Evolutionary conservation across 2,888 invertebrate species (phyloP), one percentile per base, ranked within the genome.

Genomic region (Hirtodrosophila trivittata): DNA sequence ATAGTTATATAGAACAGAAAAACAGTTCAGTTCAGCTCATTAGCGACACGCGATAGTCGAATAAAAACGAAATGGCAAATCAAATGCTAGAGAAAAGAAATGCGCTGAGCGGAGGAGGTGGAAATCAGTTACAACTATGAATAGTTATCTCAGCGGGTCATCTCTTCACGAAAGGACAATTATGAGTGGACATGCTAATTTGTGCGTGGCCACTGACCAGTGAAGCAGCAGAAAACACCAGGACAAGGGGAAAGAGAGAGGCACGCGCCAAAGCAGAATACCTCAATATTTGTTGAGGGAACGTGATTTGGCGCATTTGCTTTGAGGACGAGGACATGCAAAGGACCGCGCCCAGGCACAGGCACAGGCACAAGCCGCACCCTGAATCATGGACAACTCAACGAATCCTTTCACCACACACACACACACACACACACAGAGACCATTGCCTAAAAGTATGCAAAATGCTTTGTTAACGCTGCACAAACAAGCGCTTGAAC

Each of bases 111-210:
- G 43, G 47, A 52, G 37, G 43, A 52, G 49, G 43, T 46, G 42
- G 39, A 88, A 88, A 89, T 89, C 89, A 81, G 88, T 86, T 75
- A 83, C 74, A 87, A 85, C 86, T 88, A 80, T 75, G 74, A 66
- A 66, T 66, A 66, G 75, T 89, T 88, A 88, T 83, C 88, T 78
- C 87, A 75, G 73, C 83, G 78, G 89, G 89, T 89, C 88, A 87
- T 89, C 86, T 86, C 74, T 70, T 69, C 86, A 86, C 86, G 82
- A 77, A 89, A 77, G 69, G 77, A 85, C 86, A 88, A 88, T 89
- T 88, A 85, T 86, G 77, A 71, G 64, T 67, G 82, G 86, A 89
- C 88, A 87, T 88, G 89, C 88, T 89, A 89, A 89, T 89, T 88
- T 87, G 77, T 85, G 82, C 86, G 73, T 86, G 82, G 67, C 32